Evolutionary conservation across 2,797 vertebrate genomes (phyloP).

Genomic region (Argentina silus): DNA sequence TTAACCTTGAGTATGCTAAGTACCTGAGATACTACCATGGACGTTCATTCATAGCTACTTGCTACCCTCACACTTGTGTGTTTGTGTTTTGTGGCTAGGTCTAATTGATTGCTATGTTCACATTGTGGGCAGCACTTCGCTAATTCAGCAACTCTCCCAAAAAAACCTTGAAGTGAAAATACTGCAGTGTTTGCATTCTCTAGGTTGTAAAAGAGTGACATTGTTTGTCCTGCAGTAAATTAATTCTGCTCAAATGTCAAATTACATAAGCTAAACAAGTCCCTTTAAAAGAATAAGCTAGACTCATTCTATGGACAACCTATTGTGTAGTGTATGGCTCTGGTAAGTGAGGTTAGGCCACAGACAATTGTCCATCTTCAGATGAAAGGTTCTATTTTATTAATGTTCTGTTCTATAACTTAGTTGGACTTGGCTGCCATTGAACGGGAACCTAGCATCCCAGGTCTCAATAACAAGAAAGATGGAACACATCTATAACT

Average conservation of each 20-base stretch:
- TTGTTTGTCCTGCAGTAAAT: background rate
- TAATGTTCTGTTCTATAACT: too few relatives aligned
- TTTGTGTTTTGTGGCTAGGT: conserved; percentile 29
- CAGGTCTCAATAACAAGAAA: too few relatives aligned
- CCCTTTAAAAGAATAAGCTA: background rate
- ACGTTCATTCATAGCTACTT: background rate
- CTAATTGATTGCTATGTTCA: conserved; percentile 42
- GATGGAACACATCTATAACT: too few relatives aligned
- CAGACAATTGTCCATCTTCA: too few relatives aligned
- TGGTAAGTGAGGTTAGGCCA: too few relatives aligned
- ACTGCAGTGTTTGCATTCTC: conserved; percentile 6
- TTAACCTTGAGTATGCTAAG: conserved; percentile 51
- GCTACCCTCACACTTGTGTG: background rate
- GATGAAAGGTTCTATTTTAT: too few relatives aligned
- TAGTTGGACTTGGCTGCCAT: too few relatives aligned
- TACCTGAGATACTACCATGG: background rate
- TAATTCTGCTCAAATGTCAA: background rate
- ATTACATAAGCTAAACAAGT: background rate
- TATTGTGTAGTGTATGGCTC: too few relatives aligned
- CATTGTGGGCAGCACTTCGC: conserved; percentile 1
- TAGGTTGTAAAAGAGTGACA: background rate
- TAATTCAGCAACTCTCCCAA: conserved; percentile 1
- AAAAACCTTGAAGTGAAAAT: conserved; percentile 18
- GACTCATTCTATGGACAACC: too few relatives aligned
- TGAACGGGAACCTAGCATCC: too few relatives aligned